Evolutionary conservation across 1,140 invertebrate genomes (phyloP).

Genomic region (Cheumatopsyche charites): DNA sequence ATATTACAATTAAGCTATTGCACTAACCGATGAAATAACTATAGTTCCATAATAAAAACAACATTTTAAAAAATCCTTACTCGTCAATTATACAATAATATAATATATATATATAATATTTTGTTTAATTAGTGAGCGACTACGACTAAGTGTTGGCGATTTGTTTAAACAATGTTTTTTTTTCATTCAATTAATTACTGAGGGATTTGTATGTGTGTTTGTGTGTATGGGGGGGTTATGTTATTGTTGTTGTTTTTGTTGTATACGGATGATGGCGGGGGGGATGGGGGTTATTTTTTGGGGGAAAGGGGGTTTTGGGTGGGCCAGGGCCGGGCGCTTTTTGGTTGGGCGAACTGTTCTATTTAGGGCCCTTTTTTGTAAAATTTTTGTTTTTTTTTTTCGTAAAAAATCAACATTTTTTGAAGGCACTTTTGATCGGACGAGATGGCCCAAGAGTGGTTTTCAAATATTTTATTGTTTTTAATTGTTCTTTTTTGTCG

Average conservation of each 20-base stretch:
- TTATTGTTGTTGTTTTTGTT: no score
- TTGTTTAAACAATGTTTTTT: neutral
- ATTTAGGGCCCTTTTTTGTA: conserved; percentile 82
- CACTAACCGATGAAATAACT: neutral
- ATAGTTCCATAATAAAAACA: neutral
- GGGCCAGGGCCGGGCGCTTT: conserved; percentile 55
- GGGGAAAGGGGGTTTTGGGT: conserved; percentile 9
- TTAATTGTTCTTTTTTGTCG: conserved; percentile 49
- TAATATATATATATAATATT: neutral
- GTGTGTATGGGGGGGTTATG: neutral
- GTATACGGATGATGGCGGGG: neutral
- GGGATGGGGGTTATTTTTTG: conserved; percentile 7
- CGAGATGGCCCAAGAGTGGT: conserved; percentile 80
- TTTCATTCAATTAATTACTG: conserved; percentile 2
- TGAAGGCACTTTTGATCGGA: conserved; percentile 90
- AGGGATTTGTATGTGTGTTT: conserved; percentile 1
- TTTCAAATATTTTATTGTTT: conserved; percentile 58
- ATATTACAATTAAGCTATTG: conserved; percentile 4
- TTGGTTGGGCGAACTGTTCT: conserved; percentile 74
- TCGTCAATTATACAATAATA: conserved; percentile 14
- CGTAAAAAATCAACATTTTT: conserved; percentile 82
- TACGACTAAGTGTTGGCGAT: conserved; percentile 23
- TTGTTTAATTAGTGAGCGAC: conserved; percentile 20
- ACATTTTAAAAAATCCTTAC: conserved; percentile 6
- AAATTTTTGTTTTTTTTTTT: conserved; percentile 72